Conservation (phyloP, 2,113 vertebrate genomes). For the Pelodiscus sinensis region DNA sequence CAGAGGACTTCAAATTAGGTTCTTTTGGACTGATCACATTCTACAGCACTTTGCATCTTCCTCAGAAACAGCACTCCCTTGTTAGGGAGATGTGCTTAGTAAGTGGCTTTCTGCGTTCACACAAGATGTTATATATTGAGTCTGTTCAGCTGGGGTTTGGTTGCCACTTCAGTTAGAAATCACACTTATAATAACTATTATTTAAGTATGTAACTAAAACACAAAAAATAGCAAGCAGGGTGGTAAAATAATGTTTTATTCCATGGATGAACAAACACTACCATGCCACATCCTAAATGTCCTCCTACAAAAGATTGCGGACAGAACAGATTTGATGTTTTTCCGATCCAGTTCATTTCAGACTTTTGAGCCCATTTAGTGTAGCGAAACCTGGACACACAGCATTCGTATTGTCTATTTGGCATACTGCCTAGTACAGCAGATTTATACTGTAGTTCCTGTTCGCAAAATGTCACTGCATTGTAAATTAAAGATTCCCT, state of each 20-base stretch:
- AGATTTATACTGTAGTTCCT: conserved; percentile 49
- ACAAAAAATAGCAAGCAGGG: conserved; percentile 59
- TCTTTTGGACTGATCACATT: not conserved
- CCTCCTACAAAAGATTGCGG: conserved; percentile 66
- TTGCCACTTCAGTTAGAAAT: not conserved
- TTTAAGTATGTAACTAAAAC: conserved; percentile 20
- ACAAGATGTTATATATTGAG: not conserved
- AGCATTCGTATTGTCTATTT: conserved; percentile 51
- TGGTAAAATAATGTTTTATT: conserved; percentile 89
- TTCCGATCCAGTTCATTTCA: conserved; percentile 39
- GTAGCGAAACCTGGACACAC: conserved; percentile 47
- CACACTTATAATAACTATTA: not conserved
- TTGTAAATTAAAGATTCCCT: conserved; percentile 48
- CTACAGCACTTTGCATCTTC: not conserved
- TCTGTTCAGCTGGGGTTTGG: not conserved
- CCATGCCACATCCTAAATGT: conserved; percentile 76
- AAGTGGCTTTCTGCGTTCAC: not conserved
- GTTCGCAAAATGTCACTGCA: conserved; percentile 24
- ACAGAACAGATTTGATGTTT: conserved; percentile 65
- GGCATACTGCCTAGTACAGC: conserved; percentile 52
- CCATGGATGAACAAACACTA: conserved; percentile 78
- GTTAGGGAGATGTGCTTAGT: not conserved
- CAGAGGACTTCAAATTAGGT: not conserved
- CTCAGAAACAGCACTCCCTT: not conserved
- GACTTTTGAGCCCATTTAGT: conserved; percentile 36